phyloP scores from a whole-genome alignment of 2,888 invertebrate species.

The Pterobdella sp. region DNA sequence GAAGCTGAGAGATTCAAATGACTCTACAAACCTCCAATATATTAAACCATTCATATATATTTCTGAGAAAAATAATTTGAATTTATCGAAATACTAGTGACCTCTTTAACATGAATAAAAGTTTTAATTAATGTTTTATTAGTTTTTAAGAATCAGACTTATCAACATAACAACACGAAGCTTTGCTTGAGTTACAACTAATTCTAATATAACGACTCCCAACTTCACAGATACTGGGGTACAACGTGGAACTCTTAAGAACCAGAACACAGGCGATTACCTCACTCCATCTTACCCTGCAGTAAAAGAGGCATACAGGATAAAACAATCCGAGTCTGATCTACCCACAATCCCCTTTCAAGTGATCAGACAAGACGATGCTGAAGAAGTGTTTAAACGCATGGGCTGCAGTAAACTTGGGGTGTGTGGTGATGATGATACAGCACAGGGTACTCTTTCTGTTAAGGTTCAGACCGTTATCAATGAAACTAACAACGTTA shows the following conservation, averaged over 20 bases:
- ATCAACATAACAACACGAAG: background rate
- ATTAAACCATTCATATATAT: too few relatives aligned
- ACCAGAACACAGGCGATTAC: constrained; percentile 51
- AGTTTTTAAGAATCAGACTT: background rate
- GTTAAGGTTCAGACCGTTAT: constrained; percentile 32
- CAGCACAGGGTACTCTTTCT: constrained; percentile 28
- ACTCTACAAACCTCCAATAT: too few relatives aligned
- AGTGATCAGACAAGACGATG: constrained; percentile 23
- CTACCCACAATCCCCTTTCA: constrained; percentile 24
- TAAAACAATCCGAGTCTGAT: background rate
- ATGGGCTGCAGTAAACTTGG: background rate
- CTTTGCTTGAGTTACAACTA: background rate
- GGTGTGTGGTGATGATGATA: background rate
- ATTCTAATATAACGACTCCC: background rate
- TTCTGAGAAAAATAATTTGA: background rate
- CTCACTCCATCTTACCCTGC: constrained; percentile 54
- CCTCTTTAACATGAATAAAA: background rate
- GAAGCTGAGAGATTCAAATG: too few relatives aligned
- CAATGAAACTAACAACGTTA: constrained; percentile 42
- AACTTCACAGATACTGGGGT: constrained; percentile 46
- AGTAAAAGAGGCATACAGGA: constrained; percentile 38
- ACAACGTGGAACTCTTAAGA: constrained; percentile 51
- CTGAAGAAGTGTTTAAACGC: background rate
- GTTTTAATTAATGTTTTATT: background rate
- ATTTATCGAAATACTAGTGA: background rate